A percentile compares a stretch with the other conserved stretches of the same genome.
Conservation (phyloP, 2,888 invertebrate species). For the Agapostemon virescens region DNA sequence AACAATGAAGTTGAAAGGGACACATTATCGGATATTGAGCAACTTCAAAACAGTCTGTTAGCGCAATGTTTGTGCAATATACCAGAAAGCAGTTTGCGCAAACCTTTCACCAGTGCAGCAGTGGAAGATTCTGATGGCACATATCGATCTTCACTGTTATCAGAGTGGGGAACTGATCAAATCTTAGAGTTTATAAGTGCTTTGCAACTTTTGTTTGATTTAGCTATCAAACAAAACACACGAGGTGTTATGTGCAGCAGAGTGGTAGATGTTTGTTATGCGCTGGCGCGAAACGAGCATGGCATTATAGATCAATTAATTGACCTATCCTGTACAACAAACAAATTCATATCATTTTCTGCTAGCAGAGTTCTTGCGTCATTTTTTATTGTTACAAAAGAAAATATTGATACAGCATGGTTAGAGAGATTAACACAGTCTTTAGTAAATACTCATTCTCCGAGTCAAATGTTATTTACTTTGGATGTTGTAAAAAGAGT, state of each 20-base stretch:
- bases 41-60: slow-evolving; percentile 86
- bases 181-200: slow-evolving; percentile 91
- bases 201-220: slow-evolving; percentile 90
- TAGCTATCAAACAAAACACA: slow-evolving; percentile 91
- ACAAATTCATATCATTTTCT: slow-evolving; percentile 90
- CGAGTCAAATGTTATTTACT: slow-evolving; percentile 90
- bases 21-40: slow-evolving; percentile 83
- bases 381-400: slow-evolving; percentile 91
- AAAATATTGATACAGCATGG: slow-evolving; percentile 90
- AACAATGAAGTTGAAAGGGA: slow-evolving; percentile 84
- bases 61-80: slow-evolving; percentile 90
- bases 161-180: slow-evolving; percentile 86
- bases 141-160: slow-evolving; percentile 82
- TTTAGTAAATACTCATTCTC: slow-evolving; percentile 82
- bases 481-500: slow-evolving; percentile 92
- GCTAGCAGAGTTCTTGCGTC: slow-evolving; percentile 90
- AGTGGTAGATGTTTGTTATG: slow-evolving; percentile 90
- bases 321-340: slow-evolving; percentile 88
- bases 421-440: slow-evolving; percentile 89
- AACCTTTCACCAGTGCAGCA: slow-evolving; percentile 86
- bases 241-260: slow-evolving; percentile 91
- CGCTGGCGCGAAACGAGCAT: slow-evolving; percentile 89
- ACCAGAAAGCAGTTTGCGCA: slow-evolving; percentile 86
- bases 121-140: slow-evolving; percentile 81
- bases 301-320: slow-evolving; percentile 92